phyloP scores from a whole-genome alignment of 2,797 vertebrate genomes.

The Euthynnus affinis region DNA sequence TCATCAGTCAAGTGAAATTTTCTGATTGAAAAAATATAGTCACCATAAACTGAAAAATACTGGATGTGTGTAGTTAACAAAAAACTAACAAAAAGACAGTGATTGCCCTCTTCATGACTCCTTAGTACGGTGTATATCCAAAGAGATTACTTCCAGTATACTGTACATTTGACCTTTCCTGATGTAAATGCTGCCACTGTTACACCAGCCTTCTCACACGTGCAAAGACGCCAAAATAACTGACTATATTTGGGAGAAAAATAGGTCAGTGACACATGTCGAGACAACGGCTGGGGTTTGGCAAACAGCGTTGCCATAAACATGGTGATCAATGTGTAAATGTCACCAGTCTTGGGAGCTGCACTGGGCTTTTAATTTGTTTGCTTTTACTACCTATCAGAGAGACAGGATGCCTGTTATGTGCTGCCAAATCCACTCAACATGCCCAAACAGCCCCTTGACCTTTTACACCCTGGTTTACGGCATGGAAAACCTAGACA shows the following conservation, averaged over 20 bases:
- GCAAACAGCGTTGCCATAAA: conserved; percentile 75
- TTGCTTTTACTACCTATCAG: conserved; percentile 78
- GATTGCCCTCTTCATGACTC: not conserved
- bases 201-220: conserved; percentile 11
- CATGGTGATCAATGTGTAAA: conserved; percentile 70
- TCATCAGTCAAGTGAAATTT: conserved; percentile 31
- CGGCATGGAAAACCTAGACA: conserved; percentile 52
- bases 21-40: conserved; percentile 37
- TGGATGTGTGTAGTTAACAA: no score
- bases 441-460: conserved; percentile 75
- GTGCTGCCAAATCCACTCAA: conserved; percentile 76
- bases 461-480: conserved; percentile 80
- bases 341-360: conserved; percentile 74
- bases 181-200: conserved; percentile 21
- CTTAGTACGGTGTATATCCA: not conserved
- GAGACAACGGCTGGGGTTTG: conserved; percentile 64
- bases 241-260: conserved; percentile 74
- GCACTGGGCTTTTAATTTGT: conserved; percentile 78
- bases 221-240: conserved; percentile 51
- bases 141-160: conserved; percentile 1
- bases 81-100: not conserved
- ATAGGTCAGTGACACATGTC: conserved; percentile 71
- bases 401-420: conserved; percentile 73
- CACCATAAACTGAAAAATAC: conserved; percentile 24
- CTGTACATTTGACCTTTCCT: conserved; percentile 47